These are phyloP conservation scores for Perizoma flavofasciatum DNA, from an alignment of 2,888 invertebrate genomes.

Conservation along the genomic window DNA sequence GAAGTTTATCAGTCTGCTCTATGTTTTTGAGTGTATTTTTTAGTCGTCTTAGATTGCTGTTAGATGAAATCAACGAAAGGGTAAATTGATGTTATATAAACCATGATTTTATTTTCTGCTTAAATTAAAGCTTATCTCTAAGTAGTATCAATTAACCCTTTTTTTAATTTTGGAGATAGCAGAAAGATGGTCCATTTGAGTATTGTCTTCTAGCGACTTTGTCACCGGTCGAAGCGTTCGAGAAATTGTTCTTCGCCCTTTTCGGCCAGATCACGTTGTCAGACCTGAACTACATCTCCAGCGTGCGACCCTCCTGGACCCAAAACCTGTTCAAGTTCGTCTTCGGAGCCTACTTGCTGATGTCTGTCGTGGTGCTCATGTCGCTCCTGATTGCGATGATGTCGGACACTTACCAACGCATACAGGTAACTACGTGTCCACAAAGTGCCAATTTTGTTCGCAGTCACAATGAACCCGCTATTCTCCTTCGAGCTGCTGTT, in stretches of 20 bases:
- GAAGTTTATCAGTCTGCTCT: conserved; percentile 69
- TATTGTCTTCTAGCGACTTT: conserved; percentile 89
- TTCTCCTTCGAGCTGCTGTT: conserved; percentile 98
- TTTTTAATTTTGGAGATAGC: conserved; percentile 15
- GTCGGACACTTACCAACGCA: conserved; percentile 99
- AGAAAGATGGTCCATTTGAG: conserved; percentile 73
- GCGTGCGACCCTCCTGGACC: conserved; percentile 91
- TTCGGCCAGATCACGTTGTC: conserved; percentile 96
- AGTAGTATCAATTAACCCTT: conserved; percentile 63
- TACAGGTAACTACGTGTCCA: conserved; percentile 91
- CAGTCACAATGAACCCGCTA: conserved; percentile 96
- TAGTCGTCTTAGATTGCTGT: conserved; percentile 53
- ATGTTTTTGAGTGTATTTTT: conserved; percentile 51
- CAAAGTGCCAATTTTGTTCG: conserved; percentile 78
- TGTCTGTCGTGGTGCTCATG: conserved; percentile 98
- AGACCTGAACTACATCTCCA: conserved; percentile 90
- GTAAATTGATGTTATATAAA: conserved; percentile 52
- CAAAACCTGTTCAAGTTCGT: conserved; percentile 94
- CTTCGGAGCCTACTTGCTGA: conserved; percentile 98
- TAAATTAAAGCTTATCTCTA: background rate
- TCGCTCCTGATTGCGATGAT: conserved; percentile 99
- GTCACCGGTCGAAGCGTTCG: conserved; percentile 96
- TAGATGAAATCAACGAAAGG: conserved; percentile 55
- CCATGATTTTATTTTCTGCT: background rate
- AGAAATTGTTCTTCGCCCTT: conserved; percentile 98